Evolutionary conservation across 1,140 invertebrate genomes (phyloP).

Genomic region (Drosophila nigromelanica): DNA sequence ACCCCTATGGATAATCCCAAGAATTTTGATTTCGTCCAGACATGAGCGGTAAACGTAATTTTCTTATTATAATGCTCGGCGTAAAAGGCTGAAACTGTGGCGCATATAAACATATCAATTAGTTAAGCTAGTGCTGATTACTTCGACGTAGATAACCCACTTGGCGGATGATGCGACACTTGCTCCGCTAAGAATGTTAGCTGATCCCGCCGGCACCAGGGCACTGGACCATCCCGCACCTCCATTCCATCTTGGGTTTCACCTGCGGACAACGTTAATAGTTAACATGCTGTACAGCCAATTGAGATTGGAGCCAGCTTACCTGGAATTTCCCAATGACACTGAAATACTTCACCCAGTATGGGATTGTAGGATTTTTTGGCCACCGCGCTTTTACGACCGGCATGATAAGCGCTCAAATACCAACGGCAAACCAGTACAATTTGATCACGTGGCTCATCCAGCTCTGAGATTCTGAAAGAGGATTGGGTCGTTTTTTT

Average conservation of each 20-base stretch:
- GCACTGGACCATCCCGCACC: conserved; percentile 90
- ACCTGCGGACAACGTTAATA: conserved; percentile 26
- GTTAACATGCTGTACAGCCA: too few species aligned
- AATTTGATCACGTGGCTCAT: conserved; percentile 94
- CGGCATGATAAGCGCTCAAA: conserved; percentile 98
- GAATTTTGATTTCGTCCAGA: conserved; percentile 99
- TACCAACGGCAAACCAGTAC: conserved; percentile 97
- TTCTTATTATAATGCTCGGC: conserved; percentile 96
- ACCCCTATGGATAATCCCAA: conserved; percentile 97
- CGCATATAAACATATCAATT: conserved; percentile 9
- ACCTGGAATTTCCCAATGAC: conserved; percentile 91
- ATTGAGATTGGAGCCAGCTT: not conserved
- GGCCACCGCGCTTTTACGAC: conserved; percentile 95
- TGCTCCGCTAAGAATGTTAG: conserved; percentile 98
- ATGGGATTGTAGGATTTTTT: conserved; percentile 99
- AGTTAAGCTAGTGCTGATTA: not conserved
- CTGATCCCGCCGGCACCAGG: conserved; percentile 92
- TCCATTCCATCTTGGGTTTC: conserved; percentile 52
- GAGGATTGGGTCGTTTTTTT: not conserved
- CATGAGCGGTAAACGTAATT: conserved; percentile 96
- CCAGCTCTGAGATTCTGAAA: conserved; percentile 91
- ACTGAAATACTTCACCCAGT: conserved; percentile 96
- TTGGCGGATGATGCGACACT: conserved; percentile 99
- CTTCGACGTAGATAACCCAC: conserved; percentile 84
- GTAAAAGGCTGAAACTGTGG: conserved; percentile 96